A percentile compares a stretch with the other conserved stretches of the same genome.
Conservation (phyloP, 37 sponge, comb jelly and placozoan species). For the Ephydatia muelleri region DNA sequence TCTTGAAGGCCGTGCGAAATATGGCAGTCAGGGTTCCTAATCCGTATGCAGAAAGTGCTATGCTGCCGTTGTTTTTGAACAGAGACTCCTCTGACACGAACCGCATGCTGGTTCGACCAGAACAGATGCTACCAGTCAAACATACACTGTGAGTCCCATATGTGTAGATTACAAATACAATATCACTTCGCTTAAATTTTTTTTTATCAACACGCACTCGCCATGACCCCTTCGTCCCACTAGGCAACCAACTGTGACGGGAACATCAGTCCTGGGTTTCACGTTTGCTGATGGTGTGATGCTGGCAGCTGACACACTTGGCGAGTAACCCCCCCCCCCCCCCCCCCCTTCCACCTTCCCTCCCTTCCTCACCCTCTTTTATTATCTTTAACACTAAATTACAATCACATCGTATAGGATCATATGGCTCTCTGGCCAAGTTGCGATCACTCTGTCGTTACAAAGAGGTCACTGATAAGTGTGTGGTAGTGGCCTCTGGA, state of each 20-base stretch:
- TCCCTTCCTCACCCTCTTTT: no score
- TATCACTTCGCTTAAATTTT: not conserved
- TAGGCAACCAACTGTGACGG: constrained; percentile 87
- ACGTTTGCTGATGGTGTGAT: constrained; percentile 88
- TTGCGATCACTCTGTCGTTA: constrained; percentile 79
- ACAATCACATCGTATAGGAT: no score
- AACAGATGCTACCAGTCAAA: constrained; percentile 19
- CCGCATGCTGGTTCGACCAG: not conserved
- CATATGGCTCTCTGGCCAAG: constrained; percentile 93
- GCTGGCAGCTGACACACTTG: constrained; percentile 93
- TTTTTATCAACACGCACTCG: no score
- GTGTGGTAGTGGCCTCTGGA: constrained; percentile 80
- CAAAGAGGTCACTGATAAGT: constrained; percentile 80
- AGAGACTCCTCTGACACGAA: constrained; percentile 44
- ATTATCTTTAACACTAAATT: no score
- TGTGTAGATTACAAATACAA: no score
- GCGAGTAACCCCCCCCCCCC: constrained; percentile 7
- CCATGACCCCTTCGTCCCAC: no score
- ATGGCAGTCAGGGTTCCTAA: constrained; percentile 55
- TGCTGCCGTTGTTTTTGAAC: constrained; percentile 35
- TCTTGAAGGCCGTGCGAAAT: not conserved
- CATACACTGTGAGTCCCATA: constrained; percentile 63
- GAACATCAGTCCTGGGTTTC: constrained; percentile 91
- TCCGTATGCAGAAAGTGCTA: constrained; percentile 18
- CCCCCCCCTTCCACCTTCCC: constrained; percentile 10